phyloP scores from a whole-genome alignment of 2,113 vertebrate species.

The Eira barbara region DNA sequence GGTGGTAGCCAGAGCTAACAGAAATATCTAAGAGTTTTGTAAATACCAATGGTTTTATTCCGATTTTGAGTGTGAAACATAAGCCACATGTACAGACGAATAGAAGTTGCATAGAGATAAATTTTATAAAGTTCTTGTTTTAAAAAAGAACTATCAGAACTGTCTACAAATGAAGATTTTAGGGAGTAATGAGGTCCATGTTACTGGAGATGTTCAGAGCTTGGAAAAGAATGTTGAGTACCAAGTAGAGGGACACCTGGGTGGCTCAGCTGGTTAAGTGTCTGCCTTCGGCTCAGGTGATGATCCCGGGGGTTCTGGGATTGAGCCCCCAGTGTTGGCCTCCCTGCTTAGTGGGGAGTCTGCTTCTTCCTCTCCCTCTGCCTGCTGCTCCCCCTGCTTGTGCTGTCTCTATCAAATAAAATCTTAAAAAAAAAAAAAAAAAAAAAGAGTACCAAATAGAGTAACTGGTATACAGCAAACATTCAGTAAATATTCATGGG shows the following conservation, averaged over 20 bases:
- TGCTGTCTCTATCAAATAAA: no score
- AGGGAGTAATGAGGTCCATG: not conserved
- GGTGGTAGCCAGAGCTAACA: not conserved
- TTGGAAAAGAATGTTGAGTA: not conserved
- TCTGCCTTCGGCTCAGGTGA: no score
- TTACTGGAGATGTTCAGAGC: not conserved
- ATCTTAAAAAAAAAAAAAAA: no score
- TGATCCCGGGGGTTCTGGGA: no score
- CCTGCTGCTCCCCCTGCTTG: no score
- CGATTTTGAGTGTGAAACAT: not conserved
- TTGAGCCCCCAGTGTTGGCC: no score
- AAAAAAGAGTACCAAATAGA: not conserved
- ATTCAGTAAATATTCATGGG: not conserved
- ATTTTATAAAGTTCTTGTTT: slow-evolving; percentile 6
- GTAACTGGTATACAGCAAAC: not conserved
- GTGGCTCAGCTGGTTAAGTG: no score
- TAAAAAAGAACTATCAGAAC: not conserved
- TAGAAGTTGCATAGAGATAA: not conserved
- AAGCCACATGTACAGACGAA: not conserved
- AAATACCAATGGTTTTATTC: not conserved
- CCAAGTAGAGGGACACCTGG: not conserved
- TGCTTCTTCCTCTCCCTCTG: no score
- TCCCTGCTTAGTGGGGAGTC: no score
- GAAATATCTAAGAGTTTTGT: not conserved
- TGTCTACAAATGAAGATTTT: not conserved